These are phyloP conservation scores for Pangasius krempfi DNA, from an alignment of 2,797 vertebrate species.

Conservation along the genomic window DNA sequence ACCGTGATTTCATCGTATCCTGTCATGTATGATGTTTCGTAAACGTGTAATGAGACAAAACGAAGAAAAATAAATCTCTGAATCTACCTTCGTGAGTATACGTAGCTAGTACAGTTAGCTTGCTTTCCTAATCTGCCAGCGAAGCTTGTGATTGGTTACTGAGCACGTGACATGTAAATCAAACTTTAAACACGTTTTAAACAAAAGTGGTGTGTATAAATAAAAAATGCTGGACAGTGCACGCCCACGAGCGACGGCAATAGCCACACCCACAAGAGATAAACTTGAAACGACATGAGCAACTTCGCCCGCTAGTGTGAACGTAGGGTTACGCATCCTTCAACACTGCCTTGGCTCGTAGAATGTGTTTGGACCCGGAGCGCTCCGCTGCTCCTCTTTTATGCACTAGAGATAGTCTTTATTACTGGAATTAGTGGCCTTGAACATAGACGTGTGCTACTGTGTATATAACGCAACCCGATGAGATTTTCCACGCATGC, in stretches of 20 bases:
- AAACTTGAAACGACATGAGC: background rate
- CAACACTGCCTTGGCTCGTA: slow-evolving; percentile 67
- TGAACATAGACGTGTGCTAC: slow-evolving; percentile 62
- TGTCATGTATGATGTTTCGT: background rate
- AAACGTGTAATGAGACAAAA: background rate
- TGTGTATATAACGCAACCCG: slow-evolving; percentile 29
- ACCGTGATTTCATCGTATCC: too few species aligned
- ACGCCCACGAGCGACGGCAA: background rate
- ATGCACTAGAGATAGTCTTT: slow-evolving; percentile 73
- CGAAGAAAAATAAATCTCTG: background rate
- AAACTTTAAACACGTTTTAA: background rate
- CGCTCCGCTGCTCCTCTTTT: slow-evolving; percentile 58
- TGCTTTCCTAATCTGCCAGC: background rate
- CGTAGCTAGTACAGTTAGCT: background rate
- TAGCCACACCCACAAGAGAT: background rate
- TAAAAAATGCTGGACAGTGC: background rate
- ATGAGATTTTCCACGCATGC: slow-evolving; percentile 48
- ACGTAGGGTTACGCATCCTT: slow-evolving; percentile 61
- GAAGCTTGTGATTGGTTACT: too few species aligned
- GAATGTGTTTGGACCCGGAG: slow-evolving; percentile 67
- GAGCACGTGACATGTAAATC: background rate
- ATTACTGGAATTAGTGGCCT: slow-evolving; percentile 76
- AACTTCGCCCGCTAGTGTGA: slow-evolving; percentile 20
- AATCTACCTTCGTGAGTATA: background rate
- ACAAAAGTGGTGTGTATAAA: background rate